phyloP scores from a whole-genome alignment of 2,888 invertebrate species.

The Onchidella celtica region DNA sequence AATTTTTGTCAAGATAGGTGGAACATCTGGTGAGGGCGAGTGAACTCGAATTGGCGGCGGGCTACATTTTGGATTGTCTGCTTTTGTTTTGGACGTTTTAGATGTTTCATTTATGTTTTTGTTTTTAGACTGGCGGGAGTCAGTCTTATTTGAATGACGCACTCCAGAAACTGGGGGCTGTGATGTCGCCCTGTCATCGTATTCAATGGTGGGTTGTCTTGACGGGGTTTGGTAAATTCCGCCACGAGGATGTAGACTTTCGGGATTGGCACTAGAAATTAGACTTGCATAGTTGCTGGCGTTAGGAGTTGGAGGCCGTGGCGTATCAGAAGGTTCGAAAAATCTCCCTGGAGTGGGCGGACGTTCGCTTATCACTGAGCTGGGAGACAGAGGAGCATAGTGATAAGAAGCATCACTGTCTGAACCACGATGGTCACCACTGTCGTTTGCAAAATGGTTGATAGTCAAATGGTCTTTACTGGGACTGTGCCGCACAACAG shows the following conservation, averaged over 20 bases:
- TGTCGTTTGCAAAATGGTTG: background rate
- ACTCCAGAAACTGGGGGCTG: background rate
- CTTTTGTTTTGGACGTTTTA: background rate
- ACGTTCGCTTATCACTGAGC: slow-evolving; percentile 4
- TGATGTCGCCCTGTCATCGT: background rate
- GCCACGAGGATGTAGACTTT: background rate
- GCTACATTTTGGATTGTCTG: background rate
- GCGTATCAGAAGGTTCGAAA: slow-evolving; percentile 15
- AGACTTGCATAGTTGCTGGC: slow-evolving; percentile 28
- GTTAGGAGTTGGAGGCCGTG: slow-evolving; percentile 44
- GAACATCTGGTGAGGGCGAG: background rate
- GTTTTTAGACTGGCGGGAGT: background rate
- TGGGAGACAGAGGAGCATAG: slow-evolving; percentile 30
- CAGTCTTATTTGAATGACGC: background rate
- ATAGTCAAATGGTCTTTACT: slow-evolving; percentile 27
- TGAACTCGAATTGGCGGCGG: background rate
- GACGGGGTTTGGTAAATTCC: background rate
- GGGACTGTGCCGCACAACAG: background rate
- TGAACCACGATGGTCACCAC: background rate
- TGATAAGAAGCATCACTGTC: slow-evolving; percentile 12
- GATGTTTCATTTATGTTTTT: background rate
- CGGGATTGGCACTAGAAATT: slow-evolving; percentile 20
- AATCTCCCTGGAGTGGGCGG: slow-evolving; percentile 39
- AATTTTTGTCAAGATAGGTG: background rate
- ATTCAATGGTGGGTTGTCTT: slow-evolving; percentile 16